Conservation (phyloP, 2,113 vertebrate genomes). For the Sylvilagus bachmani region DNA sequence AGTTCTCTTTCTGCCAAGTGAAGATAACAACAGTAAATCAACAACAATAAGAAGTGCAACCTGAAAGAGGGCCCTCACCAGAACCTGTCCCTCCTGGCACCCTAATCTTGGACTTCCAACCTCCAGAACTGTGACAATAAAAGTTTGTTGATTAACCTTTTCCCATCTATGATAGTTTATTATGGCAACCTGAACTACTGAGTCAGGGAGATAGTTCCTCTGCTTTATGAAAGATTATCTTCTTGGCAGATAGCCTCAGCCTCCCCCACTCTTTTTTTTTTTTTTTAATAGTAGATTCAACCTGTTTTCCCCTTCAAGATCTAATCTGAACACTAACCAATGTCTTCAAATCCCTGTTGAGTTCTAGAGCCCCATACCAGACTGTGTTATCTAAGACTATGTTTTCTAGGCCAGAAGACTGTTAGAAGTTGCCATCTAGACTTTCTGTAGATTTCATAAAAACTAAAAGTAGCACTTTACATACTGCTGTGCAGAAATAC, state of each 20-base stretch:
- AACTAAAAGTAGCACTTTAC: not conserved
- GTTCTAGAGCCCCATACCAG: not conserved
- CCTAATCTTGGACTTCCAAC: not conserved
- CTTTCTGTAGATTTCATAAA: not conserved
- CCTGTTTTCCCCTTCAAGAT: not conserved
- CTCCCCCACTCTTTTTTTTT: not conserved
- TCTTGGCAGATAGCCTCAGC: not conserved
- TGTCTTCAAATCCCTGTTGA: conserved; percentile 22
- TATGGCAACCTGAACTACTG: not conserved
- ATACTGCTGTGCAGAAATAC: not conserved
- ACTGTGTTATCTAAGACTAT: not conserved
- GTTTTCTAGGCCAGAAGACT: not conserved
- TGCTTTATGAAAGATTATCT: not conserved
- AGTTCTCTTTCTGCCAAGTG: not conserved
- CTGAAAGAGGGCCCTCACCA: not conserved
- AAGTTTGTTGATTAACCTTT: not conserved
- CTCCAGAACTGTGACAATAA: not conserved
- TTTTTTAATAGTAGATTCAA: not conserved
- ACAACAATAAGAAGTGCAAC: no score
- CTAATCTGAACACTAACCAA: not conserved
- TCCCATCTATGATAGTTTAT: not conserved
- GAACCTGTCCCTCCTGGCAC: not conserved
- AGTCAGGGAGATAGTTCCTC: not conserved
- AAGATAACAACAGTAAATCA: not conserved
- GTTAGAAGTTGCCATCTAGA: not conserved